Base-by-base conservation (phyloP, 2,113 vertebrate species). In the Lagopus leucura region DNA sequence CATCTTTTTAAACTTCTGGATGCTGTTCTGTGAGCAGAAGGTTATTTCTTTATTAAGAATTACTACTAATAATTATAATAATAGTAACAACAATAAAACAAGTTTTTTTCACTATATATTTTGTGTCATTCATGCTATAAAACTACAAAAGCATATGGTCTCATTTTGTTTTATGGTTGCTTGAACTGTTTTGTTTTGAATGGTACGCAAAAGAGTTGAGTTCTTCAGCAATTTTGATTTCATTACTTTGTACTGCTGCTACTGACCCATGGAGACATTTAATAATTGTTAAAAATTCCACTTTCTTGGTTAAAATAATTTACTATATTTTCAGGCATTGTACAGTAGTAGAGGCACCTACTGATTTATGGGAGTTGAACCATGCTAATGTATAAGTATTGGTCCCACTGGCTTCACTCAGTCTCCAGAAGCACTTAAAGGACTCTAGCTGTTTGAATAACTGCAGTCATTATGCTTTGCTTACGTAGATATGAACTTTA, bases 351-450 rank as follows among this genome's bases (percentile, higher is more conserved):
- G 14, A 65, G 32, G 42, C 15, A 25, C 11, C 5, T 74, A n/a
- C 6, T 82, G 64, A 77, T 54, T 48, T 71, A 25, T 17, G 66
- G 16, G 27, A 63, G 14, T 1, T 1, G 3, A 38, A 43, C 17
- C 47, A 19, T 22, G 38, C 47, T 82, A 13, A 38, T 75, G 75
- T 75, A 3, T 36, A 89, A 67, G 8, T 42, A 30, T 25, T 16
- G 57, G n/a, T 28, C 4, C 11, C 32, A 30, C 21, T 54, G 27
- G 27, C 16, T 86, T 89, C 52, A 60, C 22, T 78, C 52, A 64
- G 6, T 19, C 28, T 75, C 18, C 0, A 0, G 61, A 77, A 71
- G 8, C 24, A 67, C 20, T 34, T 85, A 65, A 30, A 79, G 8
- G n/a, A 63, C 48, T 69, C 74, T 54, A 10, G 1, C 5, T 66